Evolutionary conservation across 2,888 invertebrate species (phyloP).

Genomic region (Platycnemis pennipes): DNA sequence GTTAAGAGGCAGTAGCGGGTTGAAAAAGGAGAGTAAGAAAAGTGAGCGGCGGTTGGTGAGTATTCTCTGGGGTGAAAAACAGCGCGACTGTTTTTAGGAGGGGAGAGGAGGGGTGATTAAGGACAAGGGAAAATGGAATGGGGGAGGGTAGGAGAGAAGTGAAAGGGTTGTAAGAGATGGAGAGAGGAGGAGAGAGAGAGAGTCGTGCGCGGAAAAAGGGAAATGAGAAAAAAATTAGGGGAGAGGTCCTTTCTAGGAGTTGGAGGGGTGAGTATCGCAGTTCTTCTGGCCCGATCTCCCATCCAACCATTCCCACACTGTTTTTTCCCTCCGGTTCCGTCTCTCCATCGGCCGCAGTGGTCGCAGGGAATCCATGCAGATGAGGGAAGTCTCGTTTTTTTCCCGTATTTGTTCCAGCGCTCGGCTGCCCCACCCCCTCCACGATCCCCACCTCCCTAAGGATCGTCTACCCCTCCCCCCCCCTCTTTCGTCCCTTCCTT

Average conservation of each 20-base stretch:
- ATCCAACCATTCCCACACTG: conserved; percentile 45
- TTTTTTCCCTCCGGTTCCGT: conserved; percentile 4
- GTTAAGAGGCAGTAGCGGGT: neutral
- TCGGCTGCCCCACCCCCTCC: neutral
- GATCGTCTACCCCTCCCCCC: neutral
- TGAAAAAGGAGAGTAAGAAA: neutral
- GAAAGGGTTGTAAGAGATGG: neutral
- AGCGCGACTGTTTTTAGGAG: neutral
- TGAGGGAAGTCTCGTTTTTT: conserved; percentile 55
- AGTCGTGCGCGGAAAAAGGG: neutral
- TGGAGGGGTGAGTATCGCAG: neutral
- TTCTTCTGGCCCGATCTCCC: neutral
- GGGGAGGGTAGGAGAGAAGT: neutral
- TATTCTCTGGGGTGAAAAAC: neutral
- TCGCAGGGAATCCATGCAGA: conserved; percentile 51
- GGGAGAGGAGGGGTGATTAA: neutral
- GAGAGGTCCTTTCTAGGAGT: neutral
- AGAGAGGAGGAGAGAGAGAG: neutral
- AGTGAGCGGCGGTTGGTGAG: neutral
- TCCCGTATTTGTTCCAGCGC: conserved; percentile 2
- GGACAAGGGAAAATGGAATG: neutral
- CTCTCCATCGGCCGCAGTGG: conserved; percentile 55
- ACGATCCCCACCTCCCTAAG: neutral
- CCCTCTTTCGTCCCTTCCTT: neutral
- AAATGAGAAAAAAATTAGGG: conserved; percentile 11